Evolutionary conservation across 2,888 invertebrate genomes (phyloP).

Genomic region (Artemia sinica): DNA sequence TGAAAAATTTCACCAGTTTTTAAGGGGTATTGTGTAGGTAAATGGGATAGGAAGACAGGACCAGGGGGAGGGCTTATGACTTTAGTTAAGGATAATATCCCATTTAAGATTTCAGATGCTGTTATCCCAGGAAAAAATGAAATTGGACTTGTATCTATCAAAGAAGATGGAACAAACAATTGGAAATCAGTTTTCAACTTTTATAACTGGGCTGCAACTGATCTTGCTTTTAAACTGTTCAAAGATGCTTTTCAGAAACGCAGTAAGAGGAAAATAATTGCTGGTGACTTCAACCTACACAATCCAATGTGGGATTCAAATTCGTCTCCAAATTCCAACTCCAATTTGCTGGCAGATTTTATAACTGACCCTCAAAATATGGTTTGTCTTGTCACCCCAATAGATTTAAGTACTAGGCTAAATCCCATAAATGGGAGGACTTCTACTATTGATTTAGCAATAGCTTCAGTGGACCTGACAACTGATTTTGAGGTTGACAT

Average conservation of each 20-base stretch:
- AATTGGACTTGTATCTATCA: neutral
- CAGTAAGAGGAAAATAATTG: conserved; percentile 2
- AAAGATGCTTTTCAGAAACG: neutral
- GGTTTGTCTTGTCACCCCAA: neutral
- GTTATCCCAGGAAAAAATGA: neutral
- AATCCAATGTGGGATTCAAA: neutral
- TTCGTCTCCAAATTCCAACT: neutral
- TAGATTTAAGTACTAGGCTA: neutral
- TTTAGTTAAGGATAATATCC: neutral
- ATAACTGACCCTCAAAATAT: neutral
- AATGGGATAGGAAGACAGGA: neutral
- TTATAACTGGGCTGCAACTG: conserved; percentile 2
- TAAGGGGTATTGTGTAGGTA: neutral
- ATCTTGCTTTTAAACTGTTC: neutral
- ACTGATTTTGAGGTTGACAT: neutral
- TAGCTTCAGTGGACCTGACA: neutral
- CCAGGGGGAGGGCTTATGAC: neutral
- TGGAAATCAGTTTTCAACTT: neutral
- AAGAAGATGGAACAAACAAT: neutral
- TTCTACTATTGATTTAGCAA: neutral
- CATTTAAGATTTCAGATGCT: neutral
- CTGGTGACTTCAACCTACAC: conserved; percentile 2
- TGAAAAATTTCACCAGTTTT: neutral
- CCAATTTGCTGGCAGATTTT: neutral
- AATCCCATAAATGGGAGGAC: neutral